These are phyloP conservation scores for Sebastes diaconus DNA, from an alignment of 2,797 vertebrate genomes.

Conservation along the genomic window DNA sequence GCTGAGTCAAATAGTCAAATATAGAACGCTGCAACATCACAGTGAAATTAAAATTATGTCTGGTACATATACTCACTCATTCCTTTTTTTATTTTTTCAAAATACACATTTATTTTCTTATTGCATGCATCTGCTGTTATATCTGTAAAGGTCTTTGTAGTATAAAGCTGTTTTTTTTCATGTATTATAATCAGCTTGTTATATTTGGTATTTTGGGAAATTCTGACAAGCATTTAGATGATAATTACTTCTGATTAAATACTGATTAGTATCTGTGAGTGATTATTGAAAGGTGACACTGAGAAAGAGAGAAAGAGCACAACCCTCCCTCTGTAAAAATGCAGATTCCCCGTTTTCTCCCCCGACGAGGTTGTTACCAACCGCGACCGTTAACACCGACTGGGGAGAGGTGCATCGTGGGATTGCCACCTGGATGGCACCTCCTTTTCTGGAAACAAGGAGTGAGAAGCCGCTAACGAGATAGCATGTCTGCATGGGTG, in stretches of 20 bases:
- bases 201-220: not conserved
- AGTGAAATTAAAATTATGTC: not conserved
- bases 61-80: not conserved
- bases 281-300: conserved; percentile 9
- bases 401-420: conserved; percentile 68
- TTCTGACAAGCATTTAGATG: not conserved
- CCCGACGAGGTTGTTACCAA: conserved; percentile 54
- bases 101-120: not conserved
- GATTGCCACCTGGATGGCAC: conserved; percentile 79
- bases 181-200: not conserved
- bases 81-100: not conserved
- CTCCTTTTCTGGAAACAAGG: conserved; percentile 72
- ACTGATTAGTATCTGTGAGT: not conserved
- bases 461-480: conserved; percentile 84
- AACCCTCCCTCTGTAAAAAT: not conserved
- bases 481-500: conserved; percentile 81
- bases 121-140: not conserved
- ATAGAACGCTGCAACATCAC: not conserved
- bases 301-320: not conserved
- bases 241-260: not conserved
- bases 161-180: not conserved
- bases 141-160: not conserved
- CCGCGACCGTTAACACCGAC: conserved; percentile 46
- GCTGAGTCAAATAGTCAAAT: conserved; percentile 23
- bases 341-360: conserved; percentile 23